phyloP scores from a whole-genome alignment of 2,113 vertebrate species.

The Peucedramus taeniatus region DNA sequence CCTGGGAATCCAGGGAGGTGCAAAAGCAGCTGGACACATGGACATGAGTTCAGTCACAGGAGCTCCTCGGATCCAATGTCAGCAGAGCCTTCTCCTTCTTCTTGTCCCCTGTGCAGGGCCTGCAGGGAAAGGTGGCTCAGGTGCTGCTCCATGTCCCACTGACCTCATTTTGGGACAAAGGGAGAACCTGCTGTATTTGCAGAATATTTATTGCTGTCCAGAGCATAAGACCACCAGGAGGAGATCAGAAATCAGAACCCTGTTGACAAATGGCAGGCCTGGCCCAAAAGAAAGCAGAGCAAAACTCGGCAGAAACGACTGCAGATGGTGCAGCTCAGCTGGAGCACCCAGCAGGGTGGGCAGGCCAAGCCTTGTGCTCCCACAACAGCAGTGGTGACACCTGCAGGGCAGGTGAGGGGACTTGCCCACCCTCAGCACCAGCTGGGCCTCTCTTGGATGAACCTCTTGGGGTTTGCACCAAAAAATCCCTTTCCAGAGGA shows the following conservation, averaged over 20 bases:
- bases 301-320: not conserved
- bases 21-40: not conserved
- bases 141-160: not conserved
- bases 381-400: not conserved
- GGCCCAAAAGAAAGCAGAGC: not conserved
- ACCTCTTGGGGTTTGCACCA: accelerated
- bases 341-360: not conserved
- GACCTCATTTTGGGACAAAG: not conserved
- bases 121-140: not conserved
- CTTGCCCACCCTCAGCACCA: accelerated
- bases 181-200: not conserved
- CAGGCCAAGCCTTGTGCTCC: not conserved
- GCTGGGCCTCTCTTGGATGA: not conserved
- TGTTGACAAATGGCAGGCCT: not conserved
- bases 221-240: not conserved
- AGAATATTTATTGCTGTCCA: not conserved
- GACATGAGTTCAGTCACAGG: not conserved
- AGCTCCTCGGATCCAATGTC: not conserved
- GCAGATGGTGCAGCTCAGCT: not conserved
- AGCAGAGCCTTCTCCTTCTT: not conserved
- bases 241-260: not conserved
- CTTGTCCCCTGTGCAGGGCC: no score
- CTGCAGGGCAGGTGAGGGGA: not conserved
- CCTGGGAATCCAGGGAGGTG: not conserved
- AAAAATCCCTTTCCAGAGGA: accelerated